Evolutionary conservation across 2,888 invertebrate species (phyloP).

Genomic region (Cheilosia vulpina): DNA sequence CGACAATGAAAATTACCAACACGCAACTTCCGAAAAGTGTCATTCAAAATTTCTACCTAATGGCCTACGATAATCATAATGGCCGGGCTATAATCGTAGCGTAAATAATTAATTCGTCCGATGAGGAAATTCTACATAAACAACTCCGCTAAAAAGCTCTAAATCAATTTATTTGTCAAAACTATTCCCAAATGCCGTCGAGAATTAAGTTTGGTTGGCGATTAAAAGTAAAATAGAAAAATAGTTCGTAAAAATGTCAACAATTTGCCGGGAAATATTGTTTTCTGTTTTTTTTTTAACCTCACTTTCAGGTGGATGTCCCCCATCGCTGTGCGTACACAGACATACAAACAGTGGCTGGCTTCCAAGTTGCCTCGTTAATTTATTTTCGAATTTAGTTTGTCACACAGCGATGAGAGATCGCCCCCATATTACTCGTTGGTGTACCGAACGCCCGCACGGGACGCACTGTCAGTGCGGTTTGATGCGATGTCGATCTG

Average conservation of each 20-base stretch:
- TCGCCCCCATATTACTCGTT: constrained; percentile 21
- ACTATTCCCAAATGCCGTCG: constrained; percentile 2
- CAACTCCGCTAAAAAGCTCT: neutral
- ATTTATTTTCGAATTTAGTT: constrained; percentile 50
- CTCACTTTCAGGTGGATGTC: constrained; percentile 53
- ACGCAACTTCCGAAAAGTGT: constrained; percentile 70
- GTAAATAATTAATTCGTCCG: constrained; percentile 28
- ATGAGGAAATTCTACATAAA: constrained; percentile 41
- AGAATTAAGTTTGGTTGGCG: neutral
- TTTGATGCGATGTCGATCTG: constrained; percentile 1
- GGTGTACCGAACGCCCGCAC: neutral
- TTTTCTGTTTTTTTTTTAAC: neutral
- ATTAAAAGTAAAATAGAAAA: neutral
- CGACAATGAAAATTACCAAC: constrained; percentile 32
- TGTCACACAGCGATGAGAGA: constrained; percentile 2
- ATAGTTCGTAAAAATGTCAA: constrained; percentile 47
- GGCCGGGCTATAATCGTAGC: neutral
- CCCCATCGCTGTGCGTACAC: neutral
- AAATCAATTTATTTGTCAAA: constrained; percentile 40
- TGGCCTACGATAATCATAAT: constrained; percentile 45
- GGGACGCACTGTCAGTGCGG: neutral
- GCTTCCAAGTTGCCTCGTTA: constrained; percentile 61
- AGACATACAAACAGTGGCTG: constrained; percentile 37
- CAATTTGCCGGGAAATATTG: constrained; percentile 38
- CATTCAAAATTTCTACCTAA: constrained; percentile 45